Percentiles rank a stretch among this genome's conserved stretches.
These are phyloP conservation scores for Anastrepha obliqua DNA, from an alignment of 1,140 invertebrate species.

Conservation along the genomic window DNA sequence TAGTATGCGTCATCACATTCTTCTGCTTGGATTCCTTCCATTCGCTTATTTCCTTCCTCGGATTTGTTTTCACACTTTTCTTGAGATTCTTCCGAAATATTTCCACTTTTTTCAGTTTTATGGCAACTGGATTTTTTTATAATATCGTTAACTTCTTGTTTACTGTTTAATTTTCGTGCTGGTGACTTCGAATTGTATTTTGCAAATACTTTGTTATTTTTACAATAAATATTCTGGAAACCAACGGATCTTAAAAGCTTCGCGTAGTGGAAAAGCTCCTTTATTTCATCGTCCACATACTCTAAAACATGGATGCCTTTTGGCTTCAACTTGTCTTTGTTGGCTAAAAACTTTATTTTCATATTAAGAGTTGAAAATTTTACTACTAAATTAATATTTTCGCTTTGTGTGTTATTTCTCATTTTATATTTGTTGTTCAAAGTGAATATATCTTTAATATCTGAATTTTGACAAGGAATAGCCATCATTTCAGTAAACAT, in stretches of 20 bases:
- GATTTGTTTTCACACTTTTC: too few relatives aligned
- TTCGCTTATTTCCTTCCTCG: too few relatives aligned
- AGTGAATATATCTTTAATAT: constrained; percentile 12
- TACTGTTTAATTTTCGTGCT: background rate
- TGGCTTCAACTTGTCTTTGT: background rate
- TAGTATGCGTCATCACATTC: constrained; percentile 21
- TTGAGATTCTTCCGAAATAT: background rate
- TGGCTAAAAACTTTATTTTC: background rate
- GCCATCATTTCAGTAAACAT: constrained; percentile 7
- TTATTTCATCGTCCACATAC: background rate
- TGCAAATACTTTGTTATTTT: background rate
- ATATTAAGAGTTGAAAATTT: background rate
- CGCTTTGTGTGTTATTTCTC: background rate
- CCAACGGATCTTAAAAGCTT: background rate
- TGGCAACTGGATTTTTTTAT: background rate
- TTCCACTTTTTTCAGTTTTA: background rate
- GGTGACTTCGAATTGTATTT: background rate
- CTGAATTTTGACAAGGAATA: background rate
- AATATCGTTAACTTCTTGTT: background rate
- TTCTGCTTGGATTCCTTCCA: background rate
- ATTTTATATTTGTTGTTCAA: background rate
- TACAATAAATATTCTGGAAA: background rate
- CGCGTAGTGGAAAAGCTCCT: background rate
- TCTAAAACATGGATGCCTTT: background rate
- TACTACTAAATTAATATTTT: background rate